Evolutionary conservation across 2,888 invertebrate genomes (phyloP), one percentile per base, ranked within the genome.

Genomic region (Hypselothyrea guttata): DNA sequence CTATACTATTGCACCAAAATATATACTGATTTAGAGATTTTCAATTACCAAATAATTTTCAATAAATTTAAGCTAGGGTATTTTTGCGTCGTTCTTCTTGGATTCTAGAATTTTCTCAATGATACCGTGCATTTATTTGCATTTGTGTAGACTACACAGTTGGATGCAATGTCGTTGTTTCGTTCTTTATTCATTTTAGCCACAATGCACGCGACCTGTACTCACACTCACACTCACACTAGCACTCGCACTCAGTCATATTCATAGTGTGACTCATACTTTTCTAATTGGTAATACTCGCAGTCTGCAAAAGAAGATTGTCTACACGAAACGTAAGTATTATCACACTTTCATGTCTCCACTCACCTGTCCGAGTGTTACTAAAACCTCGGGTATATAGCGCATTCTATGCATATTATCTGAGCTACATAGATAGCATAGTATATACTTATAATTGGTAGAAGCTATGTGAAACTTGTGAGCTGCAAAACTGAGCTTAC

Each of bases 291-390:
- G 22, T 22, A 22, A 22, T 22, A 22, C 4, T 7, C 33, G 8
- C 28, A 31, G 33, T 38, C 13, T 30, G 16, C 22, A 47, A 38
- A 34, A 45, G 52, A 55, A 59, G 76, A 81, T 76, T 75, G 71
- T 64, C 74, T 66, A 67, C 86, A 75, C 82, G 81, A 79, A 85
- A 60, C 62, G 59, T 67, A 60, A 60, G 59, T 67, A 64, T 62
- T 70, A 74, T 67, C 73, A 66, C 64, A 72, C 63, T 70, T 75
- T 75, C 63, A 58, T 69, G 82, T 60, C 27, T 55, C 65, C 63
- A 61, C 58, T 63, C 54, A 40, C 34, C 52, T 67, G 69, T 75
- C 60, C 69, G 18, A 69, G 77, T 75, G 76, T 83, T 83, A 78
- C 28, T 35, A 33, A 53, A 37, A 48, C 37, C 35, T 33, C 61